phyloP scores from a whole-genome alignment of 2,888 invertebrate genomes.

The Uloborus plumipes region DNA sequence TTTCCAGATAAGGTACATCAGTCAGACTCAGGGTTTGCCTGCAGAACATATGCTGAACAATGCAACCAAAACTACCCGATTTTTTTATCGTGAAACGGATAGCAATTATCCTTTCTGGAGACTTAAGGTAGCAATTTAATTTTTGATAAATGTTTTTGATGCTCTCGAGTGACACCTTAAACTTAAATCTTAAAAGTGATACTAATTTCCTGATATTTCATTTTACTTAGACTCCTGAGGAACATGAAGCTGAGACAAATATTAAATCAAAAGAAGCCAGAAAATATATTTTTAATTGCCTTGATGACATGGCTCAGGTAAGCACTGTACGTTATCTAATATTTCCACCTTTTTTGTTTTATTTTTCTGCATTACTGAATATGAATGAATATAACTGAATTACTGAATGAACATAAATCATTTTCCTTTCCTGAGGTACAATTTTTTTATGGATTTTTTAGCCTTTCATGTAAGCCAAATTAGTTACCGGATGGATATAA shows the following conservation, averaged over 20 bases:
- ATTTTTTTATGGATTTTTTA: too few species aligned
- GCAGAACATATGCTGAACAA: constrained; percentile 97
- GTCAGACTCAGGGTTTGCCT: constrained; percentile 96
- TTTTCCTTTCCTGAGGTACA: too few species aligned
- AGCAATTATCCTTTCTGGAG: constrained; percentile 77
- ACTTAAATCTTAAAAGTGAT: neutral
- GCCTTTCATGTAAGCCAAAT: too few species aligned
- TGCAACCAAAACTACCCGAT: constrained; percentile 98
- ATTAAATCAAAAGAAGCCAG: constrained; percentile 99
- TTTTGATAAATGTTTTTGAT: neutral
- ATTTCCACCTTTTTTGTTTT: neutral
- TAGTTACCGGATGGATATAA: too few species aligned
- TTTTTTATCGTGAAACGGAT: constrained; percentile 96
- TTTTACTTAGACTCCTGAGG: constrained; percentile 90
- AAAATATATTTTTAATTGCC: constrained; percentile 99
- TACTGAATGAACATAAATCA: too few species aligned
- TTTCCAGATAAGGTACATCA: constrained; percentile 91
- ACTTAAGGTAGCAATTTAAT: constrained; percentile 73
- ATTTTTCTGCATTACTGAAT: neutral
- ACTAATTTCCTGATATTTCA: neutral
- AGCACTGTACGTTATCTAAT: neutral
- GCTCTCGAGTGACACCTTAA: neutral
- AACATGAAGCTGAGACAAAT: constrained; percentile 96
- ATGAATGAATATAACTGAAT: too few species aligned
- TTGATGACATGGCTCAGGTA: constrained; percentile 89